Conservation (phyloP, 2,888 invertebrate species). For the Andrena bucephala region DNA sequence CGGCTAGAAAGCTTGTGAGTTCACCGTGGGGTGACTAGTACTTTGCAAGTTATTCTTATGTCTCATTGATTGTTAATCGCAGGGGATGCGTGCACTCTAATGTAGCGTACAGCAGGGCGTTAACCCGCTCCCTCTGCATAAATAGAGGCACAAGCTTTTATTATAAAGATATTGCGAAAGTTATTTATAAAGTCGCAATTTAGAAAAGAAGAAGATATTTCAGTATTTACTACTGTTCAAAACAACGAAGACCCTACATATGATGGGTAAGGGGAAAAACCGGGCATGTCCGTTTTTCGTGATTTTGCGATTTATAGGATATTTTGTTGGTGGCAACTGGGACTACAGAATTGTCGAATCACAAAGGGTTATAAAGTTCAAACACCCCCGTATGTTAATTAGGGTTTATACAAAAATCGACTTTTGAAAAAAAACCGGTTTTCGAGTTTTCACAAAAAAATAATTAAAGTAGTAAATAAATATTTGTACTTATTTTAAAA, state of each 20-base stretch:
- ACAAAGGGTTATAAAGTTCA: too few relatives aligned
- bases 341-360: too few relatives aligned
- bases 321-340: too few relatives aligned
- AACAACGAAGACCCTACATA: background rate
- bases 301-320: too few relatives aligned
- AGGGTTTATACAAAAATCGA: too few relatives aligned
- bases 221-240: background rate
- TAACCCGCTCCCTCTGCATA: conserved; percentile 35
- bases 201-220: background rate
- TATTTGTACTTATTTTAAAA: too few relatives aligned
- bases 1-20: conserved; percentile 25
- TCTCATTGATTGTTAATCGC: conserved; percentile 48
- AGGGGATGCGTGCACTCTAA: conserved; percentile 31
- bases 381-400: too few relatives aligned
- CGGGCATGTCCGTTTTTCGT: too few relatives aligned
- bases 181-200: background rate
- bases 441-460: too few relatives aligned
- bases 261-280: too few relatives aligned
- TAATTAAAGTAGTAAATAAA: too few relatives aligned
- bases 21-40: conserved; percentile 16
- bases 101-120: conserved; percentile 35
- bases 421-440: too few relatives aligned
- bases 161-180: background rate
- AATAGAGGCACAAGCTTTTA: conserved; percentile 4
- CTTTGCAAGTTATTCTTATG: conserved; percentile 44